Evolutionary conservation across 2,888 invertebrate genomes (phyloP).

Genomic region (Acanthosepion pharaonis): DNA sequence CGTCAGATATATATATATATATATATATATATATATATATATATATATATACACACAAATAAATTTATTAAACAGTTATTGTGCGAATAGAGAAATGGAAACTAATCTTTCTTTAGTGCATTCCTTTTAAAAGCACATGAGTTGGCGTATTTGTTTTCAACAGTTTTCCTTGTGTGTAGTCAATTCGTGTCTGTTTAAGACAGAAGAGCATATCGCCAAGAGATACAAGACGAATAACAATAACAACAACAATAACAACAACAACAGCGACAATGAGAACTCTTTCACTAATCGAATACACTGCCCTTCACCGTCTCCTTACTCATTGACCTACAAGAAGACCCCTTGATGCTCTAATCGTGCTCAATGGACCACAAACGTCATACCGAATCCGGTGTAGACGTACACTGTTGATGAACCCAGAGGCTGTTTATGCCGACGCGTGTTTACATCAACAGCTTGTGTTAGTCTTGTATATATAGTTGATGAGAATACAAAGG

Average conservation of each 20-base stretch:
- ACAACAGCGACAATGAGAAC: not conserved
- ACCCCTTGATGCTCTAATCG: not conserved
- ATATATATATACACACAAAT: too few species aligned
- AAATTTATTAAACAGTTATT: too few species aligned
- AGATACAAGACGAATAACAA: not conserved
- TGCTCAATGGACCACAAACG: not conserved
- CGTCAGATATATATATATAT: too few species aligned
- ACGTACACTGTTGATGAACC: not conserved
- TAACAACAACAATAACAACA: not conserved
- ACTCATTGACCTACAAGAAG: slow-evolving; percentile 4
- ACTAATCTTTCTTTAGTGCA: too few species aligned
- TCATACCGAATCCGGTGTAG: not conserved
- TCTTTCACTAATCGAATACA: not conserved
- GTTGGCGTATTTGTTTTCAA: too few species aligned
- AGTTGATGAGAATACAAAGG: not conserved
- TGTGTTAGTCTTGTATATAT: not conserved
- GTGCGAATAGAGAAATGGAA: too few species aligned
- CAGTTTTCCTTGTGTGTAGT: too few species aligned
- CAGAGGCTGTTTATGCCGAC: not conserved
- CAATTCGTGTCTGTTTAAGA: too few species aligned
- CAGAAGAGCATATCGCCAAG: not conserved
- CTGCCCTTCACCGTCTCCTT: not conserved
- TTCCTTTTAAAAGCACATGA: too few species aligned
- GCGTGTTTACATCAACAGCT: not conserved
- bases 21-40: too few species aligned